Base-by-base conservation (phyloP, 1,140 invertebrate species). In the Muscidifurax raptorellus region DNA sequence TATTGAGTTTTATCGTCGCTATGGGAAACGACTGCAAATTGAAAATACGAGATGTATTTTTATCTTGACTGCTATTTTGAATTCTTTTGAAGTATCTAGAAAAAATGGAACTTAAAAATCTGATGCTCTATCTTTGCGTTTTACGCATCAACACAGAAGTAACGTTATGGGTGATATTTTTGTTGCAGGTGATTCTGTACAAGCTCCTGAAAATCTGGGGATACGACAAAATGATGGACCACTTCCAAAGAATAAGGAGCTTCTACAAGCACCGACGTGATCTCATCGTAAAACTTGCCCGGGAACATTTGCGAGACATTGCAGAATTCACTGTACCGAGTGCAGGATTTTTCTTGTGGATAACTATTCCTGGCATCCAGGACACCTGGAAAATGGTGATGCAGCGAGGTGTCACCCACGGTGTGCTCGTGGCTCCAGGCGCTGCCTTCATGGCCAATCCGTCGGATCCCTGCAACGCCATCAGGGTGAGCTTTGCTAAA, bases 291-390 rank as follows among this genome's bases (percentile, higher is more conserved):
- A 88, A 89, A 2, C 93, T 95, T 1, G 95, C 95, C 78, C 92
- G 95, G 74, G 94, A 94, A 88, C 94, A 96, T 89, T 91, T 97
- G 13, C 90, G 81, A 88, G 95, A 95, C 52, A 90, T 97, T 2
- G 96, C 94, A 6, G 95, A 96, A 66, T 97, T 96, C 94, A 88
- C 91, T 9, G 87, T 94, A 47, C 96, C 97, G 0, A 90, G 90
- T 1, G 96, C 95, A 22, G 96, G 97, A 1, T 95, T 97, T 94
- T 97, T 97, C 91, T 92, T 97, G 15, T 97, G 97, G 96, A 93
- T 97, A 15, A 95, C 95, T 89, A 94, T 97, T 1, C 92, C 91
- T 13, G 95, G 94, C 9, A 92, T 97, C 0, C 90, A 94, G 0
- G 96, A 97, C 88, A 96, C 96, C 4, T 95, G 95, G 91, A 94